These are phyloP conservation scores for Oikopleura dioica DNA, from an alignment of 23 tunicate genomes.

Conservation along the genomic window DNA sequence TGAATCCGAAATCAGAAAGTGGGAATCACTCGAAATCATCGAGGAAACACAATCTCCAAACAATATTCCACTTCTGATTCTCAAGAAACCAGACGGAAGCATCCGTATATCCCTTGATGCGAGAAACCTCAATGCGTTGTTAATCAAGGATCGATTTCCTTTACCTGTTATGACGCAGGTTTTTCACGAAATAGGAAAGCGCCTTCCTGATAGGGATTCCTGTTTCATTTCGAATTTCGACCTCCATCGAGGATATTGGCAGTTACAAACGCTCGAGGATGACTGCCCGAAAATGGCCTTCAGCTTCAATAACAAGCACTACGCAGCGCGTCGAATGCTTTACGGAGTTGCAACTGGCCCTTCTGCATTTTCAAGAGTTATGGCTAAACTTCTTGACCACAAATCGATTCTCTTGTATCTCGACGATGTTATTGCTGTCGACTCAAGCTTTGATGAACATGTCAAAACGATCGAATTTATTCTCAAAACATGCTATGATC, in stretches of 20 bases:
- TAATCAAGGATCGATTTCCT: neutral
- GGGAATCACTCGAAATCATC: neutral
- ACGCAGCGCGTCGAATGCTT: neutral
- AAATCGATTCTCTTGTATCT: no score
- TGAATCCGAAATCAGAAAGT: neutral
- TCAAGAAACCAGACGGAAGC: neutral
- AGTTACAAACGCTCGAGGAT: neutral
- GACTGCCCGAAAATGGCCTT: neutral
- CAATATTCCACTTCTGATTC: conserved; percentile 3
- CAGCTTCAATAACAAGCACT: neutral
- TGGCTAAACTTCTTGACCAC: neutral
- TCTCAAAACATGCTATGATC: neutral
- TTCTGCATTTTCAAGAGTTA: neutral
- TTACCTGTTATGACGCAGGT: neutral
- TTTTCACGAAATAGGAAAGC: neutral
- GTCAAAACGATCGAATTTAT: neutral
- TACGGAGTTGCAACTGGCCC: neutral
- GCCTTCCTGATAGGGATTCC: neutral
- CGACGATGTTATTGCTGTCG: neutral
- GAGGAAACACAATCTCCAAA: neutral
- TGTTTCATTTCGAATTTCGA: neutral
- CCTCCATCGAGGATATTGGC: neutral
- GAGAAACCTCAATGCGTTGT: neutral
- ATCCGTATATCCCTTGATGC: neutral
- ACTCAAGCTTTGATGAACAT: neutral